phyloP scores from a whole-genome alignment of 2,113 vertebrate species.

The Setophaga coronata region DNA sequence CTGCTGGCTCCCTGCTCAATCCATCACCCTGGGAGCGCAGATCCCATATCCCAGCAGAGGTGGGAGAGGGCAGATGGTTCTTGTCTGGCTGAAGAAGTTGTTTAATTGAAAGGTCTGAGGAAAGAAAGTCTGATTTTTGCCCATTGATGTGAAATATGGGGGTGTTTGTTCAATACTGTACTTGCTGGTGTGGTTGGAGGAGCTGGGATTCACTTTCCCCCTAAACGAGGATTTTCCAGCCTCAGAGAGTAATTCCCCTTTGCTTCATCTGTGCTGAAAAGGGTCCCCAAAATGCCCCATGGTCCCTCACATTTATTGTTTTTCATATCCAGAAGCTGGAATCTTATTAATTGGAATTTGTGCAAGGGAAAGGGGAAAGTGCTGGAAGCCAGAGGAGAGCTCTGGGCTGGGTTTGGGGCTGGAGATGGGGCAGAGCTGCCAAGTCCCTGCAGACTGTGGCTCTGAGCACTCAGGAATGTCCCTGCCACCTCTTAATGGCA shows the following conservation, averaged over 20 bases:
- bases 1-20: background rate
- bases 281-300: fast-evolving
- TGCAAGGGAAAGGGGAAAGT: background rate
- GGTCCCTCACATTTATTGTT: background rate
- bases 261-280: background rate
- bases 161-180: fast-evolving
- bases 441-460: background rate
- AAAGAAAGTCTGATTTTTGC: background rate
- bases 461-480: background rate
- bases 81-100: background rate
- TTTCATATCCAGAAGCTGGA: background rate
- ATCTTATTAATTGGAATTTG: background rate
- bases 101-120: background rate
- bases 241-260: background rate
- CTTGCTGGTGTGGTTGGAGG: background rate
- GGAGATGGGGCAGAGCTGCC: background rate
- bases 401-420: background rate
- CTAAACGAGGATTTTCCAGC: background rate
- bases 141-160: background rate
- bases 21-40: fast-evolving
- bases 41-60: background rate
- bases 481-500: background rate
- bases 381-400: background rate
- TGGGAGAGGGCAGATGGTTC: background rate
- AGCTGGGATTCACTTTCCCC: background rate